These are phyloP conservation scores for Oxyscelio sp. DNA, from an alignment of 2,888 invertebrate genomes.

Conservation along the genomic window DNA sequence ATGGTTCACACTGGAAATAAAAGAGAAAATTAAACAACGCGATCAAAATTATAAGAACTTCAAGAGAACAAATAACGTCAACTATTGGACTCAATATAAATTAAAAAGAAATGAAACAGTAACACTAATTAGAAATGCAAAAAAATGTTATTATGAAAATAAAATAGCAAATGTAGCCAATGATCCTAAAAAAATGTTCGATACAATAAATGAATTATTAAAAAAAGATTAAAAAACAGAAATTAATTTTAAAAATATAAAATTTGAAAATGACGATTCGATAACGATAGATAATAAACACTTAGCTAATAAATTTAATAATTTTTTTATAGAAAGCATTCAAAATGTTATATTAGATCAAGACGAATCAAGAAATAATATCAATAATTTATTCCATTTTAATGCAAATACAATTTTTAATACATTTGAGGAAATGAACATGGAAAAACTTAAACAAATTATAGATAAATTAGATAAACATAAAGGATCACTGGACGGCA, in stretches of 20 bases:
- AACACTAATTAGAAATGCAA: constrained; percentile 7
- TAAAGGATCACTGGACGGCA: constrained; percentile 16
- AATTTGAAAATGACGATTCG: constrained; percentile 3
- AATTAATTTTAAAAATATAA: constrained; percentile 19
- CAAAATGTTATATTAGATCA: constrained; percentile 3
- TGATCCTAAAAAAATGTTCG: constrained; percentile 11
- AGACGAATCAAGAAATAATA: not conserved
- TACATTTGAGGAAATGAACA: constrained; percentile 11
- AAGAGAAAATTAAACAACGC: not conserved
- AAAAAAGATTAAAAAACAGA: constrained; percentile 1
- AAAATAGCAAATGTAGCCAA: not conserved
- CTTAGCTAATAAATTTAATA: constrained; percentile 33
- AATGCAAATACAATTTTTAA: too few relatives aligned
- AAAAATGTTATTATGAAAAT: constrained; percentile 21
- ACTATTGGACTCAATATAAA: constrained; percentile 6
- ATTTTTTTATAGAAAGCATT: constrained; percentile 27
- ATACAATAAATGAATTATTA: constrained; percentile 11
- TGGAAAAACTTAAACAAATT: not conserved
- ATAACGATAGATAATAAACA: constrained; percentile 9
- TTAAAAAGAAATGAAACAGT: constrained; percentile 13
- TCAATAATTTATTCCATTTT: constrained; percentile 29
- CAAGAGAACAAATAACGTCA: not conserved
- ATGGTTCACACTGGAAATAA: constrained; percentile 4
- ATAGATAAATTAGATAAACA: constrained; percentile 14
- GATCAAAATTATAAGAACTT: not conserved